These are phyloP conservation scores for Gulo gulo DNA, from an alignment of 2,113 vertebrate species.

Conservation along the genomic window DNA sequence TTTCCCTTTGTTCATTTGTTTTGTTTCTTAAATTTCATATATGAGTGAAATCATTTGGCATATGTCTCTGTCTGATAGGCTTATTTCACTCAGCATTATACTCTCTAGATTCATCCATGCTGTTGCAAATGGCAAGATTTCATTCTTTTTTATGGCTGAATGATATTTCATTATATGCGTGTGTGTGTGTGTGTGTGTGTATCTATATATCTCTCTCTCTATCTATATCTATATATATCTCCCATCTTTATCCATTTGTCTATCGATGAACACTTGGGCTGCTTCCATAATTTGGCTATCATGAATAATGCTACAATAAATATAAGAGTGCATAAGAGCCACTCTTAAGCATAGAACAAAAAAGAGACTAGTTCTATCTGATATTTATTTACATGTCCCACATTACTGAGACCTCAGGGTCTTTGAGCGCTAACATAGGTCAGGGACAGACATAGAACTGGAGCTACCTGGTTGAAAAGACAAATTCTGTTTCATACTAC, in stretches of 20 bases:
- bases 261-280: not conserved
- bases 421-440: not conserved
- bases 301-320: not conserved
- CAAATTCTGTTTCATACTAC: not conserved
- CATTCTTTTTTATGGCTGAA: not conserved
- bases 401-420: not conserved
- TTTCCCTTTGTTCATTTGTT: not conserved
- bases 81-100: not conserved
- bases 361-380: not conserved
- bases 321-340: not conserved
- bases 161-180: not conserved
- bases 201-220: no score
- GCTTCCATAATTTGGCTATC: not conserved
- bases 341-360: not conserved
- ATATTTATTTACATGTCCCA: not conserved
- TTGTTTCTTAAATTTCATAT: not conserved
- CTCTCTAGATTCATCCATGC: not conserved
- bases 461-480: not conserved
- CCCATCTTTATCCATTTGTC: not conserved
- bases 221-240: not conserved
- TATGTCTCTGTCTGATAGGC: not conserved
- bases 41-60: not conserved
- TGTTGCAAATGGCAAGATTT: not conserved
- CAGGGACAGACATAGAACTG: not conserved
- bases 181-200: no score